Evolutionary conservation across 2,113 vertebrate genomes (phyloP), one percentile per base, ranked within the genome.

Genomic region (Vanacampus margaritifer): DNA sequence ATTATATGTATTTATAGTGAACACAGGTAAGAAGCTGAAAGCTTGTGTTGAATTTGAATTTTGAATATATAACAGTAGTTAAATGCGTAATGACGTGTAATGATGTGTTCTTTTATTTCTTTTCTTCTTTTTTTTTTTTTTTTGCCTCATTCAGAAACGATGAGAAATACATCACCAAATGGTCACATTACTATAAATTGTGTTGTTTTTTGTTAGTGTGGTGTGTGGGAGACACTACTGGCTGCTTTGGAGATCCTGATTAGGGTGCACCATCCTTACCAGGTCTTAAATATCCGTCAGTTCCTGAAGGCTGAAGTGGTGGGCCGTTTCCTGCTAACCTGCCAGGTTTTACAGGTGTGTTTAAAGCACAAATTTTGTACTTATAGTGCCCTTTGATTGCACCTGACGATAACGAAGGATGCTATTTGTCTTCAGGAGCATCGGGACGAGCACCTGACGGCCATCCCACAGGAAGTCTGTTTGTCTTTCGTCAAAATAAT

Each of bases 401-500:
- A 62, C 3, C 39, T 26, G 39, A 14, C n/a, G 7, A 23, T 23
- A 41, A 43, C 39, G 43, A 43, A 39, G 6, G 1, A 3, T 9
- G 23, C 2, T 41, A 43, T 62, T 72, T 53, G 51, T 80, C 21
- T 91, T 41, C 83, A 99, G 97, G 96, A 98, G 84, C 94, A 99
- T 82, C 95, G 92, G 84, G 95, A 98, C 63, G 95, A 94, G 69
- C 91, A 96, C 28, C 87, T 98, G 79, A 90, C 91, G 37, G 91
- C 92, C 61, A 91, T 98, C 67, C 94, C 97, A 32, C 93, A 86
- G 71, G 96, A 96, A 1, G 97, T 98, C 75, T 98, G 96, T 86
- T 85, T 89, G 66, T 98, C 97, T 2, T 99, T 97, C 85, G 94
- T 99, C 88, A 98, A 95, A 92, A 98, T 99, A 87, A 97, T 96